Evolutionary conservation across 2,113 vertebrate genomes (phyloP).

Genomic region (Limanda limanda): DNA sequence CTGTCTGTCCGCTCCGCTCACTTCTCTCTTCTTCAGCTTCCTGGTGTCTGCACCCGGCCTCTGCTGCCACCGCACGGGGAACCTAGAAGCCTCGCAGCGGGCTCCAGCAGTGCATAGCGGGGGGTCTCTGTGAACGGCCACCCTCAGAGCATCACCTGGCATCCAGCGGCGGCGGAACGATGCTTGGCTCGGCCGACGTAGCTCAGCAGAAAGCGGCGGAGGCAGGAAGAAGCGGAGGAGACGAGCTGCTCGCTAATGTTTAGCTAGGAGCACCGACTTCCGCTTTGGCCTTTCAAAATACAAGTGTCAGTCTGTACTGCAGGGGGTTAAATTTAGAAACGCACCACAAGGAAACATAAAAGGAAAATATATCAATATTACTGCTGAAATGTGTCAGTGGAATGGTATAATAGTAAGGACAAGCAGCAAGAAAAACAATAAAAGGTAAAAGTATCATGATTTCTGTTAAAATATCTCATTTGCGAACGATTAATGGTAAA

Average conservation of each 20-base stretch:
- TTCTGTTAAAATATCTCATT: no score
- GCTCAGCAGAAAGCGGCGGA: constrained; percentile 52
- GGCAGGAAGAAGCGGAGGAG: constrained; percentile 49
- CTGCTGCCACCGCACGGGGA: constrained; percentile 10
- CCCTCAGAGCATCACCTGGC: constrained; percentile 67
- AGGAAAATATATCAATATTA: background rate
- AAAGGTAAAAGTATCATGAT: no score
- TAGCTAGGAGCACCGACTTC: constrained; percentile 15
- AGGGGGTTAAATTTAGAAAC: no score
- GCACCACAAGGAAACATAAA: background rate
- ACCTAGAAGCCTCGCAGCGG: constrained; percentile 45
- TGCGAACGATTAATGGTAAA: no score
- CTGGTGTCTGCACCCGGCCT: constrained; percentile 43
- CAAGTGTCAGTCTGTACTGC: background rate
- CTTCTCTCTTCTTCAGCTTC: constrained; percentile 61
- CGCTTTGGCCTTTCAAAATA: constrained; percentile 54
- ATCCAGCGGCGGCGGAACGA: constrained; percentile 31
- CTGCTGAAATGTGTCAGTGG: background rate
- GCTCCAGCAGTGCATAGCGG: constrained; percentile 67
- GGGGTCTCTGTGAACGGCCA: constrained; percentile 59
- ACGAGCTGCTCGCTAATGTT: constrained; percentile 16
- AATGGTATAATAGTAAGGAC: no score
- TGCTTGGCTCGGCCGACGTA: constrained; percentile 52
- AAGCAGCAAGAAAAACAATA: no score
- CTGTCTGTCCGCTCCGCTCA: constrained; percentile 40